Percentiles rank a stretch among this genome's conserved stretches.
These are phyloP conservation scores for Carposina sasakii DNA, from an alignment of 1,140 invertebrate genomes.

Conservation along the genomic window DNA sequence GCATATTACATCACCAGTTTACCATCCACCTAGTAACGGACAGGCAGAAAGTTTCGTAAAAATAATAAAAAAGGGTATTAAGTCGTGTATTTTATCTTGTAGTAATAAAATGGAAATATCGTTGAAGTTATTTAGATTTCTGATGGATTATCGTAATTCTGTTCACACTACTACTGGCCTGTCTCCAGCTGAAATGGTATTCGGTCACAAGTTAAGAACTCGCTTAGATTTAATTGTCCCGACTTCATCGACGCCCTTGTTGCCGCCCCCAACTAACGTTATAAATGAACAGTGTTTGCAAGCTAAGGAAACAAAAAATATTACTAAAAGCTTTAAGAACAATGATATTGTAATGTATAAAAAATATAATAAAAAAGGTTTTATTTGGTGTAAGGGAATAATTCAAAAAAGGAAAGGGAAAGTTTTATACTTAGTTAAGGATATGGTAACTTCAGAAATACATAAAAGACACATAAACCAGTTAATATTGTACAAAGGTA, in stretches of 20 bases:
- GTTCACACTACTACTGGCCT: conserved; percentile 2
- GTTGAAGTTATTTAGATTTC: background rate
- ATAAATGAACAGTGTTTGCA: conserved; percentile 1
- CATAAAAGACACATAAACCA: conserved; percentile 8
- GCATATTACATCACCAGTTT: conserved; percentile 10
- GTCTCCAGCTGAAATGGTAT: conserved; percentile 6
- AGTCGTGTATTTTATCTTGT: background rate
- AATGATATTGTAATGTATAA: conserved; percentile 1
- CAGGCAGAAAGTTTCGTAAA: conserved; percentile 10
- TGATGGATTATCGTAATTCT: conserved; percentile 9
- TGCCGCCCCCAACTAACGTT: background rate
- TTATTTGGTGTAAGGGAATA: conserved; percentile 2
- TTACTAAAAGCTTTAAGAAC: background rate
- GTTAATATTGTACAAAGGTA: conserved; percentile 2
- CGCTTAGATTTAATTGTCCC: conserved; percentile 1
- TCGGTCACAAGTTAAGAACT: conserved; percentile 5
- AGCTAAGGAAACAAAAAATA: background rate
- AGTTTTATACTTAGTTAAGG: conserved; percentile 3
- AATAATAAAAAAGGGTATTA: conserved; percentile 9
- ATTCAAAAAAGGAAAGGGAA: conserved; percentile 5
- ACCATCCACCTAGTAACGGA: conserved; percentile 10
- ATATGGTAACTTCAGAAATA: background rate
- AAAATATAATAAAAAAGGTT: conserved; percentile 9
- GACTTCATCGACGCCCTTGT: background rate
- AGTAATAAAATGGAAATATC: background rate